Conservation (phyloP, 2,113 vertebrate genomes). For the Phaetusa simplex region DNA sequence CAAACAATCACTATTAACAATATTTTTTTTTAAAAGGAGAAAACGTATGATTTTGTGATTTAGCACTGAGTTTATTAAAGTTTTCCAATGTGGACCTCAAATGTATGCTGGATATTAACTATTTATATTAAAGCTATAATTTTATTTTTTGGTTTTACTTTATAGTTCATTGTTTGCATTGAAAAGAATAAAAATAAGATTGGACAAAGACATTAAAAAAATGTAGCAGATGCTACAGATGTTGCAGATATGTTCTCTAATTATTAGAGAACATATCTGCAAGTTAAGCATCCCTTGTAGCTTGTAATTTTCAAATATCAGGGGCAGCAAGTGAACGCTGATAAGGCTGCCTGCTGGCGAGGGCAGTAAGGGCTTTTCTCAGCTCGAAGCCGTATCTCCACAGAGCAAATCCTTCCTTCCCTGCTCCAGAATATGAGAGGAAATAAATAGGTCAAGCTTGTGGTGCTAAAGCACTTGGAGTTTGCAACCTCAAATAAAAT, state of each 20-base stretch:
- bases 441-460: slow-evolving; percentile 26
- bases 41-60: background rate
- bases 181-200: background rate
- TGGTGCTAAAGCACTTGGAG: background rate
- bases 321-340: background rate
- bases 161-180: background rate
- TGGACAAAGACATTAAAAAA: background rate
- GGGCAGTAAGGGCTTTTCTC: background rate
- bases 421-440: background rate
- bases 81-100: background rate
- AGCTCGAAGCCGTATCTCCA: background rate
- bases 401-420: background rate
- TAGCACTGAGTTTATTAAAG: background rate
- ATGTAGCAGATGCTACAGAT: background rate
- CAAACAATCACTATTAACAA: background rate
- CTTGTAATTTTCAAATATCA: background rate
- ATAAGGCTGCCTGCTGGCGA: slow-evolving; percentile 5
- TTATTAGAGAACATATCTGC: background rate
- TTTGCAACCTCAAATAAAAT: background rate
- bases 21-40: background rate
- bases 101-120: background rate
- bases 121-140: background rate
- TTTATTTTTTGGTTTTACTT: background rate
- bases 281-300: background rate
- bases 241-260: background rate